A percentile compares a stretch with the other conserved stretches of the same genome.
Conservation (phyloP, 1,140 invertebrate species). For the Ylistrum balloti region DNA sequence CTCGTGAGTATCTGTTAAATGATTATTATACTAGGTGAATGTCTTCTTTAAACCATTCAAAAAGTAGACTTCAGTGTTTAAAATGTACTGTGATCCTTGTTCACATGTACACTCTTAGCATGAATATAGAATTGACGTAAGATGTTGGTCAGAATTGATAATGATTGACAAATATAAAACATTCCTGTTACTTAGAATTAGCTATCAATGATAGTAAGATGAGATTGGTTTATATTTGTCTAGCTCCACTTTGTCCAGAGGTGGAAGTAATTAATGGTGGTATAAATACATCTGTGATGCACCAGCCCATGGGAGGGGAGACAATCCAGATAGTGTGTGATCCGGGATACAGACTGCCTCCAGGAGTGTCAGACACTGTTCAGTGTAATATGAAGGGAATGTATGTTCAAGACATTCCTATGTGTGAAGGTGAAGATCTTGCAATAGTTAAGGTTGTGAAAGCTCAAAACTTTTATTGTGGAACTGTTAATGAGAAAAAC, state of each 20-base stretch:
- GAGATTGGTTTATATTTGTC: constrained; percentile 39
- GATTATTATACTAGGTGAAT: not conserved
- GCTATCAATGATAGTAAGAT: not conserved
- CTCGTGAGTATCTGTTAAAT: constrained; percentile 58
- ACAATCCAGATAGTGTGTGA: constrained; percentile 68
- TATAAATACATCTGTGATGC: constrained; percentile 46
- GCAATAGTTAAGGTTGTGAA: no score
- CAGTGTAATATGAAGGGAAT: constrained; percentile 62
- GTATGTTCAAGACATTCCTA: constrained; percentile 62
- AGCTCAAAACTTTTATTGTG: no score
- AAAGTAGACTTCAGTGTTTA: not conserved
- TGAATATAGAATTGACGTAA: no score
- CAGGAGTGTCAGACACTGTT: constrained; percentile 44
- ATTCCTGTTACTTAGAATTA: not conserved
- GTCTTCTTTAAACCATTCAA: not conserved
- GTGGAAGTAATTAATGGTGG: constrained; percentile 65
- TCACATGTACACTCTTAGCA: no score
- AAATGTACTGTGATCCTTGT: no score
- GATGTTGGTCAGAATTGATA: not conserved
- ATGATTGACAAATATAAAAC: no score
- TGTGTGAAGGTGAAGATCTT: constrained; percentile 64
- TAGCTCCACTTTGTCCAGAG: constrained; percentile 67
- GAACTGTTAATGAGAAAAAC: no score
- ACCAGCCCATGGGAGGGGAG: constrained; percentile 59
- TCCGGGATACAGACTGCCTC: constrained; percentile 63